A percentile compares a stretch with the other conserved stretches of the same genome.
These are phyloP conservation scores for Marmota flaviventris DNA, from an alignment of 2,113 vertebrate genomes.

Conservation along the genomic window DNA sequence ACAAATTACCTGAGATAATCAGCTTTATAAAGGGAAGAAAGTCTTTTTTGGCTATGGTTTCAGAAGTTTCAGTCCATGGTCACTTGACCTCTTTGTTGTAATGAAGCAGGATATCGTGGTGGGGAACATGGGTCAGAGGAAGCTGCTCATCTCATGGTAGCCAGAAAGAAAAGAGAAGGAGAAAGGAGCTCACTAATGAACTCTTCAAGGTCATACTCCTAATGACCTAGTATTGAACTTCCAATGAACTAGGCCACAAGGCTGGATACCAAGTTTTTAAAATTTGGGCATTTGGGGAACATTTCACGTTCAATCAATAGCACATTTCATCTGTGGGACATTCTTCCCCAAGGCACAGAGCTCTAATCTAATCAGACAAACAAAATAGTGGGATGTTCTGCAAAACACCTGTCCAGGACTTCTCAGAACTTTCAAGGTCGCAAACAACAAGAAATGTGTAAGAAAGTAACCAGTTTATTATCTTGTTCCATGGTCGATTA, in stretches of 20 bases:
- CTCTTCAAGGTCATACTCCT: background rate
- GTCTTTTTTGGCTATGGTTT: background rate
- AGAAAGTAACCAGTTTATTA: background rate
- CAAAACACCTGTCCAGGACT: background rate
- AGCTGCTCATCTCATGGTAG: background rate
- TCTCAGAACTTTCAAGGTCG: background rate
- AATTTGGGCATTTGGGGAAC: background rate
- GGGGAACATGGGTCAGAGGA: background rate
- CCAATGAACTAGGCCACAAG: background rate
- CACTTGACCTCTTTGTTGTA: background rate
- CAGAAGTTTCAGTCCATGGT: background rate
- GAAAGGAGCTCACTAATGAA: background rate
- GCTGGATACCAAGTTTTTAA: background rate
- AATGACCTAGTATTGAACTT: background rate
- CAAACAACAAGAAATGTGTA: background rate
- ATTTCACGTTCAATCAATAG: background rate
- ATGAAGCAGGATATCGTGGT: background rate
- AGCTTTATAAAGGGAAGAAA: background rate
- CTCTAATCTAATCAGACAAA: background rate
- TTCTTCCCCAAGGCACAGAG: background rate
- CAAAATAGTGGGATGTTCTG: background rate
- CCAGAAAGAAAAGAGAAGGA: background rate
- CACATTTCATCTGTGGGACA: background rate
- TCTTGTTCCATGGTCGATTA: too few species aligned
- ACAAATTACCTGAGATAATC: background rate